phyloP scores from a whole-genome alignment of 1,140 invertebrate genomes.

The Apolygus lucorum region DNA sequence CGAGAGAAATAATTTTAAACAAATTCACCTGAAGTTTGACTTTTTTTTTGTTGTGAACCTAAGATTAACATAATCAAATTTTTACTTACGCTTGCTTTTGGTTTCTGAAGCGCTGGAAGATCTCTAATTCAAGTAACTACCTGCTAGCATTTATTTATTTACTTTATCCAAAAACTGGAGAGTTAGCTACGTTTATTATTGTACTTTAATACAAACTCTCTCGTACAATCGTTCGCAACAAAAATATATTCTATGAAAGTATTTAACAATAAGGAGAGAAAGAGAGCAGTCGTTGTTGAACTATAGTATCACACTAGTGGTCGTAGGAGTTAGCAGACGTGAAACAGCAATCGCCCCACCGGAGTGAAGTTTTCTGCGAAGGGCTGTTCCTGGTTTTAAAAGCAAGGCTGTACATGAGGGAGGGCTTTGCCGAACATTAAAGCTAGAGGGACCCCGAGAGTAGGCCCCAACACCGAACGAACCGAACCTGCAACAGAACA shows the following conservation, averaged over 20 bases:
- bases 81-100: background rate
- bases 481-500: background rate
- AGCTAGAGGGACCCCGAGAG: slow-evolving; percentile 9
- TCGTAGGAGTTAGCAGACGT: background rate
- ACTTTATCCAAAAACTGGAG: too few relatives aligned
- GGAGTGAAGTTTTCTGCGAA: slow-evolving; percentile 86
- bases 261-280: slow-evolving; percentile 11
- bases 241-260: slow-evolving; percentile 17
- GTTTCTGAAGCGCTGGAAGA: background rate
- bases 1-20: too few relatives aligned
- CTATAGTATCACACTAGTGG: slow-evolving; percentile 6
- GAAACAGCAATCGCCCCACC: slow-evolving; percentile 84
- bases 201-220: background rate
- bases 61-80: too few relatives aligned
- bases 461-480: background rate
- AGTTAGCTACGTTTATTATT: background rate
- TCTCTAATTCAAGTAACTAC: background rate
- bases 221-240: slow-evolving; percentile 7
- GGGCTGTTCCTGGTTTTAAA: slow-evolving; percentile 91
- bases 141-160: background rate
- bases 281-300: slow-evolving; percentile 2
- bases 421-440: slow-evolving; percentile 22
- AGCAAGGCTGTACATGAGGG: slow-evolving; percentile 81
- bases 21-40: too few relatives aligned
- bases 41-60: too few relatives aligned